Evolutionary conservation across 2,888 invertebrate species (phyloP).

Genomic region (Choristoneura rosaceana): DNA sequence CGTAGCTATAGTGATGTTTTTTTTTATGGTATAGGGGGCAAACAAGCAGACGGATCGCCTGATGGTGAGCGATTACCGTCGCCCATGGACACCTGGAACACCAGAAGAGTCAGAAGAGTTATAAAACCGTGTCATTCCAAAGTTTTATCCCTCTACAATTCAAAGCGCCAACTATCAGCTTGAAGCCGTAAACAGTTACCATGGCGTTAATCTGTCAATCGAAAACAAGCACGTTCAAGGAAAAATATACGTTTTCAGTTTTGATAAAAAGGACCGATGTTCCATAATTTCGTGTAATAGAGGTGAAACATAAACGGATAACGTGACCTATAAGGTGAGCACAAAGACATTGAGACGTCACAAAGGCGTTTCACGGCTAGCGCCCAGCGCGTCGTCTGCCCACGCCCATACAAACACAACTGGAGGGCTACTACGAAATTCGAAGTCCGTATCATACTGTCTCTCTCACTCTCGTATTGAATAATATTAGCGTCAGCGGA

Average conservation of each 20-base stretch:
- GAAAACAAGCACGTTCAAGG: neutral
- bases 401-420: slow-evolving; percentile 67
- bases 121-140: neutral
- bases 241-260: neutral
- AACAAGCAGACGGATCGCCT: too few relatives aligned
- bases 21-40: too few relatives aligned
- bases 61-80: too few relatives aligned
- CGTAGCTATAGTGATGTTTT: neutral
- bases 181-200: neutral
- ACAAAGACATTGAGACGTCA: slow-evolving; percentile 55
- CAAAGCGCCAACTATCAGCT: neutral
- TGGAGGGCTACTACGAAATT: slow-evolving; percentile 19
- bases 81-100: too few relatives aligned
- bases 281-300: slow-evolving; percentile 40
- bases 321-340: slow-evolving; percentile 57
- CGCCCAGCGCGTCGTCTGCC: slow-evolving; percentile 44
- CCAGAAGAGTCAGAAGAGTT: too few relatives aligned
- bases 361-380: slow-evolving; percentile 60
- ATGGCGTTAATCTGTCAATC: neutral
- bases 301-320: slow-evolving; percentile 65
- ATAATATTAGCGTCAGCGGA: too few relatives aligned
- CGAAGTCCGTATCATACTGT: slow-evolving; percentile 36
- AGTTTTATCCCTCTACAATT: neutral
- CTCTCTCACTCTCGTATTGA: slow-evolving; percentile 8
- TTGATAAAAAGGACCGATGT: neutral